These are phyloP conservation scores for Athripsodes cinereus DNA, from an alignment of 2,888 invertebrate species.

Conservation along the genomic window DNA sequence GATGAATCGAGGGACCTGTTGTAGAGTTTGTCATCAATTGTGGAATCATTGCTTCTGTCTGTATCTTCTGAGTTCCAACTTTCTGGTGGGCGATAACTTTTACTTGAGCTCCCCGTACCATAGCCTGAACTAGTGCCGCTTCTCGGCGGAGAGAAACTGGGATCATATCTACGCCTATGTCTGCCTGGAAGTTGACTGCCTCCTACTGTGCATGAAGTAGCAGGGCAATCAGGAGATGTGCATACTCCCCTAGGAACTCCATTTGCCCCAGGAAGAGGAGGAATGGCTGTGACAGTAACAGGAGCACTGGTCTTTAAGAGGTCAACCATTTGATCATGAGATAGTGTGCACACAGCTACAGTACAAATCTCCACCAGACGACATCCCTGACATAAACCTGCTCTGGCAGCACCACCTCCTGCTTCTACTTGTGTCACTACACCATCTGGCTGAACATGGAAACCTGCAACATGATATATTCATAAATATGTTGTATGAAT, in stretches of 20 bases:
- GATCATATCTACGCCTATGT: slow-evolving; percentile 64
- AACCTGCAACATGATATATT: slow-evolving; percentile 48
- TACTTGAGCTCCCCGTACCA: slow-evolving; percentile 56
- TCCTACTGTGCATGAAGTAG: slow-evolving; percentile 39
- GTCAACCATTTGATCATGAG: slow-evolving; percentile 90
- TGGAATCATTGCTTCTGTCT: slow-evolving; percentile 8
- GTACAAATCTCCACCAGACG: slow-evolving; percentile 88
- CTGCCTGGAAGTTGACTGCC: slow-evolving; percentile 47
- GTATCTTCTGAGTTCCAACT: slow-evolving; percentile 19
- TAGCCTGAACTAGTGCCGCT: slow-evolving; percentile 80
- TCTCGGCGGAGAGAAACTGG: slow-evolving; percentile 70
- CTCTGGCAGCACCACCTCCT: slow-evolving; percentile 59
- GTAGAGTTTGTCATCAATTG: slow-evolving; percentile 7
- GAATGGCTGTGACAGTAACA: slow-evolving; percentile 77
- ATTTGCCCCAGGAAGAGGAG: slow-evolving; percentile 49
- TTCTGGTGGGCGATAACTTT: slow-evolving; percentile 24
- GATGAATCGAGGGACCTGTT: slow-evolving; percentile 18
- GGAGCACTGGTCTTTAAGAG: slow-evolving; percentile 82
- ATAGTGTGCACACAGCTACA: slow-evolving; percentile 81
- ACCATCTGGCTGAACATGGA: slow-evolving; percentile 89
- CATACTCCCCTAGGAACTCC: slow-evolving; percentile 20
- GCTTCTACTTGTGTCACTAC: slow-evolving; percentile 88
- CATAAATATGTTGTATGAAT: no score
- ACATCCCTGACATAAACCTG: slow-evolving; percentile 85
- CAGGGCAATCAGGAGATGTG: slow-evolving; percentile 26